Base-by-base conservation (phyloP, 2,888 invertebrate species). In the Epirrita christyi region DNA sequence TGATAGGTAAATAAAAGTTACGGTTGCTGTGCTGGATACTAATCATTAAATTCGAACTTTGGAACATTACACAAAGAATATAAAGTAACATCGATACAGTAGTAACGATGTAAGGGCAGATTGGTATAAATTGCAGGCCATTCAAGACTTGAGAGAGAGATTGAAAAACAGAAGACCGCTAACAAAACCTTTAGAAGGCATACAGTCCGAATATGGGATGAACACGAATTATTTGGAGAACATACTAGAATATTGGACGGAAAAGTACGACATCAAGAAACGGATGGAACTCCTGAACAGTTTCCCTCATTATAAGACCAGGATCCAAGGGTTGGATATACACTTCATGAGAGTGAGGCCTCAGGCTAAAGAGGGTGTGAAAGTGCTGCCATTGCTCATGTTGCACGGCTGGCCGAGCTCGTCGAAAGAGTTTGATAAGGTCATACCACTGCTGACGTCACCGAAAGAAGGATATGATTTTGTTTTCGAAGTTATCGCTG, bases 381-480 rank as follows among this genome's bases (percentile, higher is more conserved):
- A 81, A 61, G 78, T 88, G 0, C 61, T 95, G 15, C 97, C 97
- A 0, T 68, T 98, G 38, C 81, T 98, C 0, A 70, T 98, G 65
- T 76, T 96, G 43, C 97, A 97, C 71, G 98, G 97, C 11, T 97
- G 98, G 98, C 98, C 97, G 0, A 97, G 97, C 52, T 96, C 96
- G 0, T 93, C 97, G 0, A 94, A 95, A 49, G 97, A 98, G 81
- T 97, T 97, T 75, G 94, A 94, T 70, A 95, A 95, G 67, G 88
- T 96, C 7, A 94, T 97, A 66, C 96, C 96, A 0, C 68, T 94
- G 48, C 75, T 96, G 45, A 95, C 94, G 0, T 90, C 85, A 0
- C 93, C 93, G 0, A 90, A 82, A 43, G 76, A 86, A 0, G 93
- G 92, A 50, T 88, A 87, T 15, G 89, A 94, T 56, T 95, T 94